Evolutionary conservation across 2,888 invertebrate species (phyloP).

Genomic region (Drosophila subquinaria): DNA sequence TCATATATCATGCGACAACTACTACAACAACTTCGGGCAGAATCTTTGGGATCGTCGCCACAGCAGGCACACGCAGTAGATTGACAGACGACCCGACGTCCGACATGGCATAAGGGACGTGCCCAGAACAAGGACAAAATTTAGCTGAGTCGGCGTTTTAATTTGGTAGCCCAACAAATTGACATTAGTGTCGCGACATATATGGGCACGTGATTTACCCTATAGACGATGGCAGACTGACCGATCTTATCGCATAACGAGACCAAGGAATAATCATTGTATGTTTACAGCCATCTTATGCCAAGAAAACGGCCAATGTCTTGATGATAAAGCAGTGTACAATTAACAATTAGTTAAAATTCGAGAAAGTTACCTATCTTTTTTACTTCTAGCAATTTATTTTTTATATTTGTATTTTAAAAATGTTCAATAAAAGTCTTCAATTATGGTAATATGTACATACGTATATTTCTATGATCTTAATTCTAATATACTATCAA

Average conservation of each 20-base stretch:
- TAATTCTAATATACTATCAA: neutral
- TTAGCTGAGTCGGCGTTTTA: slow-evolving; percentile 61
- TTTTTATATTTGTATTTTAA: neutral
- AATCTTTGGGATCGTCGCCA: slow-evolving; percentile 67
- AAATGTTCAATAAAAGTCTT: neutral
- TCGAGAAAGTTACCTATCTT: neutral
- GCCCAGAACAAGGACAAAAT: slow-evolving; percentile 57
- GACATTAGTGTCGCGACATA: slow-evolving; percentile 68
- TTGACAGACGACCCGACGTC: slow-evolving; percentile 62
- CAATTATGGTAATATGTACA: neutral
- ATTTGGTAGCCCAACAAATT: slow-evolving; percentile 78
- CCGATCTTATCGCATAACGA: slow-evolving; percentile 50
- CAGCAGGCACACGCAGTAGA: slow-evolving; percentile 33
- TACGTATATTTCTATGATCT: neutral
- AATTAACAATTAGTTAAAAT: slow-evolving; percentile 18
- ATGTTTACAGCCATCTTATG: slow-evolving; percentile 7
- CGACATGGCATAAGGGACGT: slow-evolving; percentile 36
- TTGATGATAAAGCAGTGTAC: slow-evolving; percentile 15
- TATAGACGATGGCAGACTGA: slow-evolving; percentile 14
- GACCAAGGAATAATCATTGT: slow-evolving; percentile 21
- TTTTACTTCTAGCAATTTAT: neutral
- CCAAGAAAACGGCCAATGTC: neutral
- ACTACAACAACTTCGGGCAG: slow-evolving; percentile 37
- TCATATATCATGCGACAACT: slow-evolving; percentile 75
- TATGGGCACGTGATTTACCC: slow-evolving; percentile 60